Evolutionary conservation across 1,140 invertebrate species (phyloP), one percentile per base, ranked within the genome.

Genomic region (Leptopilina boulardi): DNA sequence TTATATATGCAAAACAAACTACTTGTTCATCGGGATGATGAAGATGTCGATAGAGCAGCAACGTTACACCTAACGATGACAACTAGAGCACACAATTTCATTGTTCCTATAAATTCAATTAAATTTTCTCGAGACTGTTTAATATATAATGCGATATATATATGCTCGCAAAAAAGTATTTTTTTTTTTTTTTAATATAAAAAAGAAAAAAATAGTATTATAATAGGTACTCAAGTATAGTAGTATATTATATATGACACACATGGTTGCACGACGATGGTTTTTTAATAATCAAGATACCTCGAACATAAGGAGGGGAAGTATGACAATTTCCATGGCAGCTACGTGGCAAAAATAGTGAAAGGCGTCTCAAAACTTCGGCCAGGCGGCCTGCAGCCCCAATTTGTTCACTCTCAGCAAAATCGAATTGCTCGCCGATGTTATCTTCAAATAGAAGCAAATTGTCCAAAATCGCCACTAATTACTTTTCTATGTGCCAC

Each of bases 261-360:
- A 89, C 84, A 90, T 86, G 87, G 88, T 89, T 89, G 88, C 87
- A 89, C 87, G 87, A 89, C 82, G 88, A 88, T 89, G 87, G 85
- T 90, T 34, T 34, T 34, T 34, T 34, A 86, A 88, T 89, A 87
- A 87, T 89, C 87, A 87, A 90, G 87, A 91, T 94, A 94, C 93
- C 94, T 94, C 93, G 91, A 87, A 93, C 92, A 92, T 94, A 94
- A 88, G 93, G 93, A 89, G 93, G 93, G 89, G 93, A 93, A 90
- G 93, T 92, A 92, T 93, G 93, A 91, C 93, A 93, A 92, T 94
- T 94, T 91, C 93, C 93, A 90, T 92, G 92, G 92, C 93, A 94
- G 92, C 93, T 93, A 92, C 93, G 92, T 91, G 93, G 93, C 91
- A 94, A 94, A 92, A 92, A 91, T 91, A 92, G 87, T 87, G 91